Evolutionary conservation across 1,140 invertebrate genomes (phyloP).

Genomic region (Bombus superbus): DNA sequence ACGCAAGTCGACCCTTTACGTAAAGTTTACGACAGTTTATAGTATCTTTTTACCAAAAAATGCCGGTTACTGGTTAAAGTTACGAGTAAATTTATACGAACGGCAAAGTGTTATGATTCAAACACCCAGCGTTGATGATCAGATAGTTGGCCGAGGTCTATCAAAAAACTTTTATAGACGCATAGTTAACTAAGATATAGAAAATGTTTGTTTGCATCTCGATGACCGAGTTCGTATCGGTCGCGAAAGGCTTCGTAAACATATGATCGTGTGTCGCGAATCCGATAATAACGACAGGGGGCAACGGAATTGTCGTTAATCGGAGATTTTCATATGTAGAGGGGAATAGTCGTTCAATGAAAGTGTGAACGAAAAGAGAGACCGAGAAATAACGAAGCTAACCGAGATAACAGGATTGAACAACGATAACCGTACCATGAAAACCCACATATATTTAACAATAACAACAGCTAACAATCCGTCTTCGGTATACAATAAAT

Average conservation of each 20-base stretch:
- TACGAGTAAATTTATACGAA: too few species aligned
- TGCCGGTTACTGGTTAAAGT: too few species aligned
- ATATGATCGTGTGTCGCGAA: neutral
- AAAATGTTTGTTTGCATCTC: constrained; percentile 13
- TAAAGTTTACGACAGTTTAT: too few species aligned
- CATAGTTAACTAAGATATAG: neutral
- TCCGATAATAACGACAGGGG: constrained; percentile 5
- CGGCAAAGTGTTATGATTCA: neutral
- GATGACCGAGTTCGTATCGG: neutral
- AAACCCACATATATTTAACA: constrained; percentile 50
- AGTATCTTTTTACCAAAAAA: too few species aligned
- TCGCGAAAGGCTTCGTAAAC: neutral
- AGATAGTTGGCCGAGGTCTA: neutral
- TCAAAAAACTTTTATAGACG: neutral
- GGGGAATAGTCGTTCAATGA: neutral
- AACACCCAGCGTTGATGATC: neutral
- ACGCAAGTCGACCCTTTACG: too few species aligned
- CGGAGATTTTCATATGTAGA: neutral
- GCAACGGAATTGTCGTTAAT: neutral
- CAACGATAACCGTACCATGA: constrained; percentile 47
- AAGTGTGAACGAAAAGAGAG: neutral
- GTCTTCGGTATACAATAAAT: constrained; percentile 63
- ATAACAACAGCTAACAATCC: constrained; percentile 55
- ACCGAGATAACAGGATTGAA: constrained; percentile 55
- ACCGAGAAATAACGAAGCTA: constrained; percentile 18